Evolutionary conservation across 2,888 invertebrate species (phyloP).

Genomic region (Hoplodrina blanda): DNA sequence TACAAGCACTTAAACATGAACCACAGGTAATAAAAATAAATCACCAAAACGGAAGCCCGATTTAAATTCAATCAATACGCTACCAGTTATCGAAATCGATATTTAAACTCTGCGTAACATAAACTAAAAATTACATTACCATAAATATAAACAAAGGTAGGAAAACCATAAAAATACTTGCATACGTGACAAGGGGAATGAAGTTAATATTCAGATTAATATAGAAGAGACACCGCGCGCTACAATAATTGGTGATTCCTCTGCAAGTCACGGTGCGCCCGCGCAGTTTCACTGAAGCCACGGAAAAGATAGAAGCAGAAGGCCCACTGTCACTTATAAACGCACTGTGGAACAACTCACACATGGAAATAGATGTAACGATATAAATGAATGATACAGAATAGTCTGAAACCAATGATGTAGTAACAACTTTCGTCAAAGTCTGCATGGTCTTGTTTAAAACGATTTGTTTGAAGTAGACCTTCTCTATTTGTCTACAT

Average conservation of each 20-base stretch:
- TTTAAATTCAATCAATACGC: slow-evolving; percentile 55
- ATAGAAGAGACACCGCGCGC: slow-evolving; percentile 67
- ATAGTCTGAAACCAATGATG: background rate
- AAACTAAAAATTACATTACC: slow-evolving; percentile 60
- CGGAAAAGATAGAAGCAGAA: slow-evolving; percentile 32
- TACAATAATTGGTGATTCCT: slow-evolving; percentile 81
- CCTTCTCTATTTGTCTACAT: slow-evolving; percentile 30
- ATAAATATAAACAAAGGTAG: slow-evolving; percentile 68
- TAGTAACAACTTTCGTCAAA: background rate
- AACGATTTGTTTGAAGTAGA: background rate
- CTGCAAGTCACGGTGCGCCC: slow-evolving; percentile 82
- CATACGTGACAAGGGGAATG: slow-evolving; percentile 65
- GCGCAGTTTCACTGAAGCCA: slow-evolving; percentile 73
- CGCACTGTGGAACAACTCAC: background rate
- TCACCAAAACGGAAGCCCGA: slow-evolving; percentile 54
- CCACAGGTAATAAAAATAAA: slow-evolving; percentile 38
- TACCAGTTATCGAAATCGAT: slow-evolving; percentile 62
- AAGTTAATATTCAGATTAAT: slow-evolving; percentile 84
- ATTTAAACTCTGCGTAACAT: slow-evolving; percentile 62
- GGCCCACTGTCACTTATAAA: slow-evolving; percentile 2
- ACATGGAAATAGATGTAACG: background rate
- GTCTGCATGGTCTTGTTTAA: background rate
- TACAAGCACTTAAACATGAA: slow-evolving; percentile 10
- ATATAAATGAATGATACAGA: background rate
- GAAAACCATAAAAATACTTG: slow-evolving; percentile 66